Evolutionary conservation across 2,888 invertebrate species (phyloP).

Genomic region (Hyposoter dolosus): DNA sequence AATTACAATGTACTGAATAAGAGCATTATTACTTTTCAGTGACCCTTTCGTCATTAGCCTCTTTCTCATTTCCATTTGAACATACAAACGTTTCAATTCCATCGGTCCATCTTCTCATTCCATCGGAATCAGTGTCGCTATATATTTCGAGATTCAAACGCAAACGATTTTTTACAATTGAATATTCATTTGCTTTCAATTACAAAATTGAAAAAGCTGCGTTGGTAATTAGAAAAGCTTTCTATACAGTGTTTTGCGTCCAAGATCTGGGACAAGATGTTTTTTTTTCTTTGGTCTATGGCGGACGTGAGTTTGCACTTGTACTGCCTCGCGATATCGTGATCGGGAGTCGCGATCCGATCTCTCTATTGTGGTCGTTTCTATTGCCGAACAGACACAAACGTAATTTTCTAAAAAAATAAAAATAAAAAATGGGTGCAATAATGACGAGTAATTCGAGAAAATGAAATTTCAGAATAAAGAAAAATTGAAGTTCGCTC

Average conservation of each 20-base stretch:
- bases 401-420: background rate
- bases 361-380: conserved; percentile 19
- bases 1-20: conserved; percentile 35
- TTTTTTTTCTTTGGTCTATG: background rate
- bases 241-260: background rate
- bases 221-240: background rate
- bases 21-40: conserved; percentile 30
- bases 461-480: background rate
- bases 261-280: background rate
- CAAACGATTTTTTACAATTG: background rate
- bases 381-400: conserved; percentile 15
- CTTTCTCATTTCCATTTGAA: background rate
- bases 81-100: background rate
- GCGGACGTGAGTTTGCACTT: conserved; percentile 60
- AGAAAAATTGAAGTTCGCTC: background rate
- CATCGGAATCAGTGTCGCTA: background rate
- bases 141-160: background rate
- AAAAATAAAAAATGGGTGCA: background rate
- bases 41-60: conserved; percentile 1
- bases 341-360: conserved; percentile 27
- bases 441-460: background rate
- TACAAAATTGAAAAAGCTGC: background rate
- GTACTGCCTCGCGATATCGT: conserved; percentile 51
- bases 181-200: background rate
- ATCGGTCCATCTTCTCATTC: background rate